Evolutionary conservation across 2,797 vertebrate genomes (phyloP).

Genomic region (Taenioides sp.): DNA sequence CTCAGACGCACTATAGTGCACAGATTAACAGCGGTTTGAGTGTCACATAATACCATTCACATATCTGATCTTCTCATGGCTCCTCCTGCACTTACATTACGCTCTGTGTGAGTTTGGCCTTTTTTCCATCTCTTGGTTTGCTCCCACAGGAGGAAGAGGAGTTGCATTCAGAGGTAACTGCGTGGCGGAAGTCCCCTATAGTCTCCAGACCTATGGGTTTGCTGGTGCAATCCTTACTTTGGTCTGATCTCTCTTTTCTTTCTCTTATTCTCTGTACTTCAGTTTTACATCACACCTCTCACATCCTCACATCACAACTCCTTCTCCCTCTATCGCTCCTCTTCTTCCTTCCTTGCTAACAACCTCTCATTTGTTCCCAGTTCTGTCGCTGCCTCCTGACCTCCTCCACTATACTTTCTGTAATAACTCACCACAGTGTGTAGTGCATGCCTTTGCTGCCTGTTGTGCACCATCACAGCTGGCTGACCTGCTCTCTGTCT

Average conservation of each 20-base stretch:
- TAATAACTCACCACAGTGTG: conserved; percentile 27
- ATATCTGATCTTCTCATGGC: conserved; percentile 2
- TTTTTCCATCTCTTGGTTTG: conserved; percentile 65
- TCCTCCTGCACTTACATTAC: conserved; percentile 25
- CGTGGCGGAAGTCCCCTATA: conserved; percentile 35
- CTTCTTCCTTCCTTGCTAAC: conserved; percentile 34
- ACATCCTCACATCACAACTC: conserved; percentile 45
- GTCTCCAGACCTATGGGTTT: conserved; percentile 52
- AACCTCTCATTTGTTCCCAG: conserved; percentile 61
- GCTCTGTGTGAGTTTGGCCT: conserved; percentile 41
- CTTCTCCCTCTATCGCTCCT: neutral
- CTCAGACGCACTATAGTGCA: neutral
- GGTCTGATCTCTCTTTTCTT: conserved; percentile 26
- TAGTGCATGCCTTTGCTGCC: conserved; percentile 55
- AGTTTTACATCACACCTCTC: conserved; percentile 45
- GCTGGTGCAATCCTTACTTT: conserved; percentile 36
- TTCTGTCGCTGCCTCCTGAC: conserved; percentile 62
- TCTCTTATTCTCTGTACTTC: conserved; percentile 24
- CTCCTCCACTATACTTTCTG: conserved; percentile 47
- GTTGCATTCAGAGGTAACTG: conserved; percentile 78
- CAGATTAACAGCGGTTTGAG: neutral
- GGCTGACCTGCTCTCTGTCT: conserved; percentile 66
- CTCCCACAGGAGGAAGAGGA: conserved; percentile 73
- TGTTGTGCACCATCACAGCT: conserved; percentile 49
- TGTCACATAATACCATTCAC: neutral